phyloP scores from a whole-genome alignment of 2,888 invertebrate genomes.

The Micropterix aruncella region DNA sequence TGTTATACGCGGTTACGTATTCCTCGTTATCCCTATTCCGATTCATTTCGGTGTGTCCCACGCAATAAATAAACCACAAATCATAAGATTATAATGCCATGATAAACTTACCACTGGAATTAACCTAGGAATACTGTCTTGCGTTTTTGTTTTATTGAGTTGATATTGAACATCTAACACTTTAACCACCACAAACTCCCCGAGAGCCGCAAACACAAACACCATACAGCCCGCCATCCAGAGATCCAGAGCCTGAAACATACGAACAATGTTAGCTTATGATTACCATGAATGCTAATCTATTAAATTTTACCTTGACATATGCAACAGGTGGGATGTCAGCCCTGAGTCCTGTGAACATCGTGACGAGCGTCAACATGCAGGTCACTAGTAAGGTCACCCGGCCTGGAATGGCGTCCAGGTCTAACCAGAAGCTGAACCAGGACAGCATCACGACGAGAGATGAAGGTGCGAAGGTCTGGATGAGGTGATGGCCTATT shows the following conservation, averaged over 20 bases:
- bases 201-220: slow-evolving; percentile 70
- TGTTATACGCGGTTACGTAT: too few relatives aligned
- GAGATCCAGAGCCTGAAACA: slow-evolving; percentile 57
- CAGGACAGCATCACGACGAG: slow-evolving; percentile 73
- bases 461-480: slow-evolving; percentile 73
- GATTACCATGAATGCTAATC: not conserved
- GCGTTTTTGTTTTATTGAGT: slow-evolving; percentile 38
- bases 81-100: too few relatives aligned
- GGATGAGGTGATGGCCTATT: slow-evolving; percentile 73
- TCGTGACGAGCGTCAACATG: slow-evolving; percentile 71
- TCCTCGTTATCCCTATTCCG: too few relatives aligned
- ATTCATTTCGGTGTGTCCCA: too few relatives aligned
- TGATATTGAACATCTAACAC: slow-evolving; percentile 66
- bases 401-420: slow-evolving; percentile 73
- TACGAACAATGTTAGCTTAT: slow-evolving; percentile 12
- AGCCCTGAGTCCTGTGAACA: slow-evolving; percentile 70
- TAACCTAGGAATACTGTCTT: slow-evolving; percentile 37
- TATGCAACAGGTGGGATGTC: slow-evolving; percentile 80
- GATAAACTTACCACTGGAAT: slow-evolving; percentile 38
- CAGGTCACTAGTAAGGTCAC: slow-evolving; percentile 72
- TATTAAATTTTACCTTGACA: slow-evolving; percentile 46
- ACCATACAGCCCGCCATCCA: slow-evolving; percentile 88
- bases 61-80: too few relatives aligned
- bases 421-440: slow-evolving; percentile 78
- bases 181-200: slow-evolving; percentile 73